Percentiles rank a stretch among this genome's conserved stretches.
Evolutionary conservation across 2,888 invertebrate species (phyloP).

Genomic region (Ephialtes manifestator): DNA sequence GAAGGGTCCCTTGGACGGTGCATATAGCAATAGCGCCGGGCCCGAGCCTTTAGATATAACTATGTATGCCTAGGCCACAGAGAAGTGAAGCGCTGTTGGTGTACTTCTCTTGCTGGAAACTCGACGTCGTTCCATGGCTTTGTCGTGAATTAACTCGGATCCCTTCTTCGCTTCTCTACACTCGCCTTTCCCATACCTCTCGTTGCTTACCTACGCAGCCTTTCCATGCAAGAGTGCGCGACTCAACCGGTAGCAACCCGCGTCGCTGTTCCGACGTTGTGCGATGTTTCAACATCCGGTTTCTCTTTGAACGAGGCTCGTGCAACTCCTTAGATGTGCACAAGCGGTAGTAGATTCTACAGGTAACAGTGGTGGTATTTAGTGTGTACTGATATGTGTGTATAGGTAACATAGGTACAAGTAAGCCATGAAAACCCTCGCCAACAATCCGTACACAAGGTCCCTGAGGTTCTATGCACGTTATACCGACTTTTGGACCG

Average conservation of each 20-base stretch:
- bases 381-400: neutral
- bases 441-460: neutral
- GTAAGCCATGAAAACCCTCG: conserved; percentile 8
- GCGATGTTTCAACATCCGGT: conserved; percentile 60
- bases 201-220: conserved; percentile 17
- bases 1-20: conserved; percentile 7
- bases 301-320: conserved; percentile 59
- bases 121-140: conserved; percentile 70
- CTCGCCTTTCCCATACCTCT: conserved; percentile 29
- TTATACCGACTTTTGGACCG: conserved; percentile 56
- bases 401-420: neutral
- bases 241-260: conserved; percentile 35
- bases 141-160: conserved; percentile 74
- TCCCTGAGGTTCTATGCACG: conserved; percentile 45
- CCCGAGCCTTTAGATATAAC: neutral
- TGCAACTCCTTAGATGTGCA: conserved; percentile 19
- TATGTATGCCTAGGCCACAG: conserved; percentile 4
- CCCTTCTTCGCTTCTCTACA: conserved; percentile 56
- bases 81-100: conserved; percentile 38
- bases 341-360: neutral
- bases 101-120: conserved; percentile 47
- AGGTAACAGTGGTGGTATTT: neutral
- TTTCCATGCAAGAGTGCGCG: conserved; percentile 20
- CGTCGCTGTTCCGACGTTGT: conserved; percentile 35
- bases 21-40: neutral